Conservation (phyloP, 2,888 invertebrate species). For the Lithophane leautieri region DNA sequence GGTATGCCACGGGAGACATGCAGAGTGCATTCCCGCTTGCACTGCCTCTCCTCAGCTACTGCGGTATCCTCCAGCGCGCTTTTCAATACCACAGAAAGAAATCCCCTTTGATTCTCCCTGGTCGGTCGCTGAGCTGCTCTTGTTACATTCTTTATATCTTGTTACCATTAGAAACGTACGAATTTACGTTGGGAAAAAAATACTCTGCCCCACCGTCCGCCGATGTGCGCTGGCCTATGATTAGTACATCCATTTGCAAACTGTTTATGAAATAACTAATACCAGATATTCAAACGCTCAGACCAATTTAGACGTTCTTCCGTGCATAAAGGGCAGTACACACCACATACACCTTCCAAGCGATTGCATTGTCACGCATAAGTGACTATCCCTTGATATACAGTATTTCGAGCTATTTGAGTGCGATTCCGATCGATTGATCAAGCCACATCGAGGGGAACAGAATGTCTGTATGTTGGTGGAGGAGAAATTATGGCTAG, state of each 20-base stretch:
- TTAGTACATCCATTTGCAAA: background rate
- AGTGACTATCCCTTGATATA: conserved; percentile 15
- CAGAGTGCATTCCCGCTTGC: too few relatives aligned
- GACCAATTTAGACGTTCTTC: background rate
- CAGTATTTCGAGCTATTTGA: conserved; percentile 17
- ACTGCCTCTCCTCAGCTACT: too few relatives aligned
- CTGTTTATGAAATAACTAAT: background rate
- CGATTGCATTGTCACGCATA: conserved; percentile 13
- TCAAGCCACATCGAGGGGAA: background rate
- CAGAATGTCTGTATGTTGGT: background rate
- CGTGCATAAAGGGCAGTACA: conserved; percentile 1
- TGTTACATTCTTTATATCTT: too few relatives aligned
- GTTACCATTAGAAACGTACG: too few relatives aligned
- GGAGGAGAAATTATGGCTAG: background rate
- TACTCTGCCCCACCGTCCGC: too few relatives aligned
- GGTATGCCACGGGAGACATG: too few relatives aligned
- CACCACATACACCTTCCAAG: conserved; percentile 21
- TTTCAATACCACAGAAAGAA: too few relatives aligned
- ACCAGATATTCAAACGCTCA: conserved; percentile 3
- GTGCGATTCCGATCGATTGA: background rate
- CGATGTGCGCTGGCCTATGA: too few relatives aligned
- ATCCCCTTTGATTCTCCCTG: too few relatives aligned
- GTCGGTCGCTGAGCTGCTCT: too few relatives aligned
- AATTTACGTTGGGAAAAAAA: too few relatives aligned
- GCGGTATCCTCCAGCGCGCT: too few relatives aligned